A percentile compares a stretch with the other conserved stretches of the same genome.
Evolutionary conservation across 2,888 invertebrate species (phyloP).

Genomic region (Cyclophora albipunctata): DNA sequence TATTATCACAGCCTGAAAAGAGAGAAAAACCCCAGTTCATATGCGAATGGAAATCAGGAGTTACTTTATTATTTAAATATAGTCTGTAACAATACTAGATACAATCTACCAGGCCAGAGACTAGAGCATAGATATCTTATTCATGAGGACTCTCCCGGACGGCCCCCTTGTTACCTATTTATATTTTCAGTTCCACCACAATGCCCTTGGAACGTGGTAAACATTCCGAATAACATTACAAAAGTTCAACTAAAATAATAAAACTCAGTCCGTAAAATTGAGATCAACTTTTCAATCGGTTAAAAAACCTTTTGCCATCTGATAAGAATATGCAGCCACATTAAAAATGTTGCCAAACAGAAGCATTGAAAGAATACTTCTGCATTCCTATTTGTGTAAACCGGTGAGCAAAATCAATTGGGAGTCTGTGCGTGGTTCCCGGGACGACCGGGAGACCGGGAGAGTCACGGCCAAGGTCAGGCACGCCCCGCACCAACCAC

Average conservation of each 20-base stretch:
- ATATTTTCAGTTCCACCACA: conserved; percentile 11
- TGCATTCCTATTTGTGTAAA: conserved; percentile 24
- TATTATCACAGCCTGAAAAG: too few species aligned
- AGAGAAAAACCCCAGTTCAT: too few species aligned
- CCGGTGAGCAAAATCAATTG: conserved; percentile 54
- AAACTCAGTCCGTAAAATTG: not conserved
- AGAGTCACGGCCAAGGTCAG: conserved; percentile 73
- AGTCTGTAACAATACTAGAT: too few species aligned
- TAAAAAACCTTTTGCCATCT: too few species aligned
- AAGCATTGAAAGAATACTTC: conserved; percentile 5
- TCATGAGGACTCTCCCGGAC: conserved; percentile 11
- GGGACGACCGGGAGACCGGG: conserved; percentile 37
- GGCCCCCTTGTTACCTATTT: conserved; percentile 12
- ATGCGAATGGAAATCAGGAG: too few species aligned
- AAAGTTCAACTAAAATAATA: not conserved
- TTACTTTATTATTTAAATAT: too few species aligned
- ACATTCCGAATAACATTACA: conserved; percentile 3
- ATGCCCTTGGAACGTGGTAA: conserved; percentile 8
- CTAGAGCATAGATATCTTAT: conserved; percentile 12
- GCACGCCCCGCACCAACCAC: conserved; percentile 27
- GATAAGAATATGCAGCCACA: too few species aligned
- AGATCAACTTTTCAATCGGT: too few species aligned
- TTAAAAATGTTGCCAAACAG: too few species aligned
- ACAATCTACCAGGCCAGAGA: not conserved
- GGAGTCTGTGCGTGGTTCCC: conserved; percentile 38